These are phyloP conservation scores for Ganaspis sp. DNA, from an alignment of 1,140 invertebrate species.

Conservation along the genomic window DNA sequence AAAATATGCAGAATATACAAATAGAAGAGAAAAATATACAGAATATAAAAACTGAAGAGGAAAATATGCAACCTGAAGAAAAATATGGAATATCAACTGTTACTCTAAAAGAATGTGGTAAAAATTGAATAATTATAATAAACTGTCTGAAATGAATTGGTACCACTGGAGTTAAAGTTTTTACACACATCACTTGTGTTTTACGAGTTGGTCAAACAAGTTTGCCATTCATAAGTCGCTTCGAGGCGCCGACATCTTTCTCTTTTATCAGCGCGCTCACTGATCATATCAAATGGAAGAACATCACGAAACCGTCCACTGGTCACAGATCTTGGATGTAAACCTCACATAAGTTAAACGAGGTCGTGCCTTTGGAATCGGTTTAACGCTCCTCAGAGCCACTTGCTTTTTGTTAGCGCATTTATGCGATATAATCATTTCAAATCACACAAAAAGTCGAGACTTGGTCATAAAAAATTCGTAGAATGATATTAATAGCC, in stretches of 20 bases:
- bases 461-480: background rate
- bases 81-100: too few species aligned
- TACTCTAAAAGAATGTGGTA: too few species aligned
- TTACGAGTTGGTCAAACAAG: background rate
- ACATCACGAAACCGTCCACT: background rate
- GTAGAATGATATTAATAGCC: background rate
- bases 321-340: background rate
- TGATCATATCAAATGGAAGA: slow-evolving; percentile 22
- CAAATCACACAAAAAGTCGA: background rate
- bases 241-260: background rate
- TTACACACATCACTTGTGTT: background rate
- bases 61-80: too few species aligned
- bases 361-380: slow-evolving; percentile 19
- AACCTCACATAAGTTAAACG: background rate
- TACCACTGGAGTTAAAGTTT: background rate
- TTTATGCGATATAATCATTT: background rate
- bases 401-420: slow-evolving; percentile 17
- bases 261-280: background rate
- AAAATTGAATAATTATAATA: background rate
- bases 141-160: background rate
- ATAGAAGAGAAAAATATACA: too few species aligned
- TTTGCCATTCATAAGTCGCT: background rate
- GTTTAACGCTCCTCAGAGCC: slow-evolving; percentile 19
- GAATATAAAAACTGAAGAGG: too few species aligned
- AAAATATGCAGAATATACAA: too few species aligned